These are phyloP conservation scores for Caenorhabditis inopinata DNA, from an alignment of 1,140 invertebrate genomes.

Conservation along the genomic window DNA sequence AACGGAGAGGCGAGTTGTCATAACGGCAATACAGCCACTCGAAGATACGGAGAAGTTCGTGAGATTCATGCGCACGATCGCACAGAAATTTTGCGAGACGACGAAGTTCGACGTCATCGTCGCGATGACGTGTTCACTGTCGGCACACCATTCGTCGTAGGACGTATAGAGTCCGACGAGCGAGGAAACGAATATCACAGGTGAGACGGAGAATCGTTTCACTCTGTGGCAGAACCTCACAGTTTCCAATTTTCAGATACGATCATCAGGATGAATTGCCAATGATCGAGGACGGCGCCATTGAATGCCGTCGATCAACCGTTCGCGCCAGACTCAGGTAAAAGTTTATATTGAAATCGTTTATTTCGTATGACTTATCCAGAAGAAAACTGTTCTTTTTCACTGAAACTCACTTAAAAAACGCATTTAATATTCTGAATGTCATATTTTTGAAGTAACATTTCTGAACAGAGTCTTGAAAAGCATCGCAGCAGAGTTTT, in stretches of 20 bases:
- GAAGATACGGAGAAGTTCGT: conserved; percentile 20
- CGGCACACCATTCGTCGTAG: conserved; percentile 40
- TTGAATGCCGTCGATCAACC: conserved; percentile 41
- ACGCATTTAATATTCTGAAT: too few species aligned
- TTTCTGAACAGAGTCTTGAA: too few species aligned
- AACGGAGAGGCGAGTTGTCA: not conserved
- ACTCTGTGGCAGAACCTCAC: not conserved
- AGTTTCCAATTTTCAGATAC: not conserved
- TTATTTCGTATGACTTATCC: not conserved
- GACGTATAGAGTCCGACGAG: conserved; percentile 30
- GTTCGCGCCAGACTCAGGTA: conserved; percentile 28
- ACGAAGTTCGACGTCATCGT: conserved; percentile 2
- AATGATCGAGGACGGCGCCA: conserved; percentile 43
- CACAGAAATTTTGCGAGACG: conserved; percentile 13
- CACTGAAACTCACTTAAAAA: not conserved
- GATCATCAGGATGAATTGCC: conserved; percentile 20
- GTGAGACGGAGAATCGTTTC: not conserved
- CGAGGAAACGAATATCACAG: conserved; percentile 38
- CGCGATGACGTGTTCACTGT: conserved; percentile 39
- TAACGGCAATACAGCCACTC: not conserved
- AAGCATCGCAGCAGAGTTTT: too few species aligned
- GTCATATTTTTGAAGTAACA: too few species aligned
- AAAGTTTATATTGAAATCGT: too few species aligned
- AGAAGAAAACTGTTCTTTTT: not conserved
- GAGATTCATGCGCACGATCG: conserved; percentile 10